Conservation (phyloP, 2,113 vertebrate genomes). For the Aythya baeri region DNA sequence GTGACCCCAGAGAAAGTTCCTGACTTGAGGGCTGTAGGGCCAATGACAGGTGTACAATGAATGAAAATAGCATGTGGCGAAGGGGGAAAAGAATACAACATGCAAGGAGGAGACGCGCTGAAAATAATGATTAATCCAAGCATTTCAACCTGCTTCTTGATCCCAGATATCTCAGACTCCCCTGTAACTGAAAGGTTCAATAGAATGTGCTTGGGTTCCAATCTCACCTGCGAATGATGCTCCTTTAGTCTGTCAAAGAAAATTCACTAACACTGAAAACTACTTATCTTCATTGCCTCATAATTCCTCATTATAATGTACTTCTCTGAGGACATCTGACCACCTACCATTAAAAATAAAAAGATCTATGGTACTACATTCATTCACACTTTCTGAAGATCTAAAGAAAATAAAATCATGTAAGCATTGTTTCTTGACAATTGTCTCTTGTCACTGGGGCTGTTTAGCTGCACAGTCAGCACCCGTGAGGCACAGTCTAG, state of each 20-base stretch:
- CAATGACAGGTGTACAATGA: not conserved
- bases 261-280: not conserved
- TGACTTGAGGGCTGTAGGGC: not conserved
- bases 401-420: slow-evolving; percentile 19
- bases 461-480: not conserved
- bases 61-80: not conserved
- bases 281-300: not conserved
- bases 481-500: not conserved
- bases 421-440: not conserved
- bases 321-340: not conserved
- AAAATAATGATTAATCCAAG: not conserved
- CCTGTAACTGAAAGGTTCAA: not conserved
- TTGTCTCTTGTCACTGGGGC: not conserved
- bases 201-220: not conserved
- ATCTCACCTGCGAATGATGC: not conserved
- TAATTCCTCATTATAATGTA: not conserved
- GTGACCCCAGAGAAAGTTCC: not conserved
- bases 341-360: not conserved
- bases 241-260: not conserved
- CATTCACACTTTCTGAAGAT: not conserved
- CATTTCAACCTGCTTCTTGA: not conserved
- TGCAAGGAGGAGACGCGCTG: not conserved
- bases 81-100: not conserved
- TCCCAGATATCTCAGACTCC: not conserved
- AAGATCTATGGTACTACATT: not conserved